phyloP scores from a whole-genome alignment of 2,888 invertebrate species.

The Anthrax anthrax region DNA sequence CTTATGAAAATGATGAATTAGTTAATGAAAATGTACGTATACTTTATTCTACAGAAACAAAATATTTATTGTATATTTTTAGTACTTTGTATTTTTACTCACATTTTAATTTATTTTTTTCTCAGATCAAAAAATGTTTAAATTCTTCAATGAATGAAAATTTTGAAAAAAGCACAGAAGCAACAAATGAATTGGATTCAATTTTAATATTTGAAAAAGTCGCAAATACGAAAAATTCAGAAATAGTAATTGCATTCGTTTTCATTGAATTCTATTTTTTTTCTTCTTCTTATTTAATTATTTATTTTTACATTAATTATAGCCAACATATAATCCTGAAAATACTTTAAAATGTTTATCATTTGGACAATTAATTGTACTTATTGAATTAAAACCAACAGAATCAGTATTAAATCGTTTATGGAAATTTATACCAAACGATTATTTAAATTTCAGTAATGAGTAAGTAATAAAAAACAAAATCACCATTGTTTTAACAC shows the following conservation, averaged over 20 bases:
- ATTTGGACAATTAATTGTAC: slow-evolving; percentile 22
- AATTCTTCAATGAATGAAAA: neutral
- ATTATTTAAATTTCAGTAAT: slow-evolving; percentile 16
- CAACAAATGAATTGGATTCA: slow-evolving; percentile 21
- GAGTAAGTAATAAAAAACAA: slow-evolving; percentile 10
- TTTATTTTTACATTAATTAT: slow-evolving; percentile 1
- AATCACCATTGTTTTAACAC: neutral
- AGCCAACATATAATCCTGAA: slow-evolving; percentile 17
- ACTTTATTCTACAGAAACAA: too few species aligned
- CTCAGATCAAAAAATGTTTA: neutral
- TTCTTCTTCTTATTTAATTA: neutral
- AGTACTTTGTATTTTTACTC: too few species aligned
- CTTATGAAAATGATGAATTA: slow-evolving; percentile 17
- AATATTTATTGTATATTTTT: too few species aligned
- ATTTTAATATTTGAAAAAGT: slow-evolving; percentile 30
- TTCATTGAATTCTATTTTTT: neutral
- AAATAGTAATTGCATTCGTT: slow-evolving; percentile 13
- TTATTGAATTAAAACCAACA: slow-evolving; percentile 17
- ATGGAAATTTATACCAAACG: slow-evolving; percentile 12
- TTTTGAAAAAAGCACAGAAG: slow-evolving; percentile 4
- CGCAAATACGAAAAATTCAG: slow-evolving; percentile 5
- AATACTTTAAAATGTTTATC: slow-evolving; percentile 25
- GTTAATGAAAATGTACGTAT: slow-evolving; percentile 20
- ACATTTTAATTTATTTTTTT: neutral
- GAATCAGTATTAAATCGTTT: slow-evolving; percentile 20